A percentile compares a stretch with the other conserved stretches of the same genome.
Conservation (phyloP, 2,113 vertebrate species). For the Lonchura striata region DNA sequence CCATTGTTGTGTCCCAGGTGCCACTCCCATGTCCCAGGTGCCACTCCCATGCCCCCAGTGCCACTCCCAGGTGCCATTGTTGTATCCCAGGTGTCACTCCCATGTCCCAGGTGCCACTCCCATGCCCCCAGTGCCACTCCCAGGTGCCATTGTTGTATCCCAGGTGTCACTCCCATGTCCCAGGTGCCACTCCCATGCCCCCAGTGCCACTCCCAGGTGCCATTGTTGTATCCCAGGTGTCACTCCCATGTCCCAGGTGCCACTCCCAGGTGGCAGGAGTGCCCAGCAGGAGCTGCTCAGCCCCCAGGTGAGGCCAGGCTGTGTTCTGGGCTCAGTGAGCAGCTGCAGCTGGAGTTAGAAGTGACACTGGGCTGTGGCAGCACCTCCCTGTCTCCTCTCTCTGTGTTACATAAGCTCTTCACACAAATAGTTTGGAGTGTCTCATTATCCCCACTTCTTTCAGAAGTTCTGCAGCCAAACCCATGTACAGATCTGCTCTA, state of each 20-base stretch:
- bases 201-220: no score
- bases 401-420: accelerated
- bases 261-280: constrained; percentile 46
- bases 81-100: no score
- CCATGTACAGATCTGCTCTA: not conserved
- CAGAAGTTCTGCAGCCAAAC: not conserved
- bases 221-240: no score
- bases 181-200: no score
- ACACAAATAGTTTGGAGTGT: not conserved
- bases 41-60: no score
- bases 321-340: not conserved
- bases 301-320: not conserved
- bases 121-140: no score
- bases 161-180: no score
- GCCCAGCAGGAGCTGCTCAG: constrained; percentile 33
- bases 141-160: no score
- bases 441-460: not conserved
- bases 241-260: no score
- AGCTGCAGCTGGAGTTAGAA: not conserved
- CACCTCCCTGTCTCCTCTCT: not conserved
- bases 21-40: no score
- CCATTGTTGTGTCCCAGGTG: not conserved
- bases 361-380: not conserved
- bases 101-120: no score
- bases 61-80: no score